phyloP scores from a whole-genome alignment of 1,140 invertebrate genomes.

The Mactra quadrangularis region DNA sequence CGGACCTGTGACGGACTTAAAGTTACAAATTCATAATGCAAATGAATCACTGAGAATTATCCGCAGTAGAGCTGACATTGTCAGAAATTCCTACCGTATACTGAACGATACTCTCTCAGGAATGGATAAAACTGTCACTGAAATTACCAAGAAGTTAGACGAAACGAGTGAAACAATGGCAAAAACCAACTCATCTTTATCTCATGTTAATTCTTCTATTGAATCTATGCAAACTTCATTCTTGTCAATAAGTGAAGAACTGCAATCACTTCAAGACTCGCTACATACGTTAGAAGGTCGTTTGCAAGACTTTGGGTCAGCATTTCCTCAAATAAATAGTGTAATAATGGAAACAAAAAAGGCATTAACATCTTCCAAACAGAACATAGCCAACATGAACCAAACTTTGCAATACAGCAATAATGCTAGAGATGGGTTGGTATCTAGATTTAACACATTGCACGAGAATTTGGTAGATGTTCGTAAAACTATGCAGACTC shows the following conservation, averaged over 20 bases:
- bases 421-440: not conserved
- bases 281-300: slow-evolving; percentile 12
- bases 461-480: not conserved
- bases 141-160: slow-evolving; percentile 4
- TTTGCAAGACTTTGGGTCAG: slow-evolving; percentile 17
- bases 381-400: not conserved
- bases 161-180: not conserved
- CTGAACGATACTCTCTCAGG: slow-evolving; percentile 11
- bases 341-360: slow-evolving; percentile 4
- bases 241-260: not conserved
- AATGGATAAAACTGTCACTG: slow-evolving; percentile 6
- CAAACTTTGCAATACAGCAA: not conserved
- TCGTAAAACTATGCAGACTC: not conserved
- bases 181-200: slow-evolving; percentile 10
- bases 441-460: not conserved
- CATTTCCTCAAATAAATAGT: slow-evolving; percentile 40
- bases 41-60: slow-evolving; percentile 52
- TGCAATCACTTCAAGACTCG: slow-evolving; percentile 26
- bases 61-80: slow-evolving; percentile 30
- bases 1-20: slow-evolving; percentile 17
- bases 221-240: slow-evolving; percentile 10
- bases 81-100: slow-evolving; percentile 27
- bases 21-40: slow-evolving; percentile 17
- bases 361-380: not conserved
- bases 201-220: slow-evolving; percentile 25